Conservation (phyloP, 2,888 invertebrate genomes). For the Drosophila monieri region DNA sequence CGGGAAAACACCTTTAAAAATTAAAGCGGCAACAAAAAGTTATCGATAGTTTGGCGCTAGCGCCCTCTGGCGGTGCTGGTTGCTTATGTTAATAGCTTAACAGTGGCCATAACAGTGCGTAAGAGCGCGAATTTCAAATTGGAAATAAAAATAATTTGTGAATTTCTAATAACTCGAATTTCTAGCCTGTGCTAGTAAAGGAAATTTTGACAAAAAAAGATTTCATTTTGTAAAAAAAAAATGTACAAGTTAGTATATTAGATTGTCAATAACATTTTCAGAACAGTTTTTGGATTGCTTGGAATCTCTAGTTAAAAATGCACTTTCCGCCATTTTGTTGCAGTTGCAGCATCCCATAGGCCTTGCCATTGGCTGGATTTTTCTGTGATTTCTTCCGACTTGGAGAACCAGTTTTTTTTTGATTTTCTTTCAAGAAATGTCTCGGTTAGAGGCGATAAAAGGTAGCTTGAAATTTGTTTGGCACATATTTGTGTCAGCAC, state of each 20-base stretch:
- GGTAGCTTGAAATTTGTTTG: conserved; percentile 4
- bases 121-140: background rate
- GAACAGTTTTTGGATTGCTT: background rate
- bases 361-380: background rate
- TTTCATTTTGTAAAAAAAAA: background rate
- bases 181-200: background rate
- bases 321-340: conserved; percentile 1
- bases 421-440: conserved; percentile 1
- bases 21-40: too few relatives aligned
- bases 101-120: background rate
- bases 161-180: background rate
- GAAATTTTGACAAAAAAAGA: background rate
- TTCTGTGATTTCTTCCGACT: background rate
- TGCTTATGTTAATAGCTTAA: background rate
- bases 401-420: background rate
- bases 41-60: background rate
- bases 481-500: conserved; percentile 31
- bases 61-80: background rate
- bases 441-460: background rate
- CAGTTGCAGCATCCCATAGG: conserved; percentile 1
- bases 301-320: background rate
- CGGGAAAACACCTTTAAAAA: too few relatives aligned
- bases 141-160: background rate
- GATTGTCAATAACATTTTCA: background rate
- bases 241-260: background rate